These are phyloP conservation scores for Aphelenchoides bicaudatus DNA, from an alignment of 2,888 invertebrate genomes.

Conservation along the genomic window DNA sequence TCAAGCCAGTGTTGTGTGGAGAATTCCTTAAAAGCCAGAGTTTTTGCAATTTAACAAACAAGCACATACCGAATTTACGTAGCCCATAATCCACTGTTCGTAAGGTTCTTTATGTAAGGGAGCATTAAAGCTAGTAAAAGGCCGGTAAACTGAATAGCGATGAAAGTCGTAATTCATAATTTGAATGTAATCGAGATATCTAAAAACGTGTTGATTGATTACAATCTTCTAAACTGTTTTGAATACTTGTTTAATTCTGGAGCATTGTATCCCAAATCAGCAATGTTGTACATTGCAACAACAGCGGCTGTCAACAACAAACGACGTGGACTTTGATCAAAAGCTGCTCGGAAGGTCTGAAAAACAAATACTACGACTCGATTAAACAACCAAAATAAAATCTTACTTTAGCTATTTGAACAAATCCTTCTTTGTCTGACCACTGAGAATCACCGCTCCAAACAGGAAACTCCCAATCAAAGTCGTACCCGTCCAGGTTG, in stretches of 20 bases:
- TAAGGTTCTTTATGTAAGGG: slow-evolving; percentile 69
- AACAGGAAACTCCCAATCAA: slow-evolving; percentile 58
- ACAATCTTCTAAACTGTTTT: slow-evolving; percentile 68
- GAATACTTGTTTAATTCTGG: slow-evolving; percentile 72
- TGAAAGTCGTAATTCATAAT: slow-evolving; percentile 90
- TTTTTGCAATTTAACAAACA: too few relatives aligned
- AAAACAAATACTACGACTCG: slow-evolving; percentile 22
- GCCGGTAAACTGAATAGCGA: slow-evolving; percentile 66
- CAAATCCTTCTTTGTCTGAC: slow-evolving; percentile 37
- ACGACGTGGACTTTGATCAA: slow-evolving; percentile 23
- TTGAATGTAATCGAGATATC: slow-evolving; percentile 77
- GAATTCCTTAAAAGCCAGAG: slow-evolving; percentile 67
- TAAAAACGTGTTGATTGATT: slow-evolving; percentile 66
- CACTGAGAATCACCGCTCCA: slow-evolving; percentile 46
- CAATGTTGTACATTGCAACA: slow-evolving; percentile 74
- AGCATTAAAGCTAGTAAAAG: slow-evolving; percentile 80
- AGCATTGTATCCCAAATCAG: slow-evolving; percentile 75
- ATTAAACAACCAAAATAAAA: neutral
- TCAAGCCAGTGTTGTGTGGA: slow-evolving; percentile 74
- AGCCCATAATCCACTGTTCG: slow-evolving; percentile 39
- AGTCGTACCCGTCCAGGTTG: slow-evolving; percentile 47
- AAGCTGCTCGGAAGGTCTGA: slow-evolving; percentile 37
- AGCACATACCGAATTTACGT: slow-evolving; percentile 50
- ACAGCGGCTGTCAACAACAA: slow-evolving; percentile 60
- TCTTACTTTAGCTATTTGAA: slow-evolving; percentile 34